Percentiles rank a stretch among this genome's conserved stretches.
Evolutionary conservation across 2,113 vertebrate species (phyloP).

Genomic region (Willisornis vidua): DNA sequence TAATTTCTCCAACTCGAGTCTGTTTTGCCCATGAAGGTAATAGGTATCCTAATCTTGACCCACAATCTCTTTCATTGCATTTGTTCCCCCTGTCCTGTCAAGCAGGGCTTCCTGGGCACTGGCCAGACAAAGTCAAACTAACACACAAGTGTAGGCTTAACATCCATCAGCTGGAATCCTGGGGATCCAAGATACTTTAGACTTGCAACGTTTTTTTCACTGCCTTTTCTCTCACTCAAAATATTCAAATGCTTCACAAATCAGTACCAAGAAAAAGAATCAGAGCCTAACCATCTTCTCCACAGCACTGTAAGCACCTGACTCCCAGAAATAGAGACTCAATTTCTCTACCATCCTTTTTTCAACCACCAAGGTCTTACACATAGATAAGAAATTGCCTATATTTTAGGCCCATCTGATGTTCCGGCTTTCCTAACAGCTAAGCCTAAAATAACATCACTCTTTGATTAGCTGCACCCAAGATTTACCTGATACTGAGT

Average conservation of each 20-base stretch:
- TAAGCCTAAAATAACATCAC: neutral
- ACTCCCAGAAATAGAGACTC: neutral
- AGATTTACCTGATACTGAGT: neutral
- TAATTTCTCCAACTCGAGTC: neutral
- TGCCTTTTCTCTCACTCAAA: neutral
- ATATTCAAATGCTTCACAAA: neutral
- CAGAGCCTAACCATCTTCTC: neutral
- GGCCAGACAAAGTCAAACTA: too few species aligned
- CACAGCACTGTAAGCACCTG: rapidly evolving
- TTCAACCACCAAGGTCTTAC: neutral
- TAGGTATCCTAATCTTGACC: rapidly evolving
- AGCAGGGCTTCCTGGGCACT: neutral
- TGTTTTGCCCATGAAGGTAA: neutral
- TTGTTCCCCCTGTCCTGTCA: neutral
- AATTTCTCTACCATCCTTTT: neutral
- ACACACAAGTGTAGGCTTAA: neutral
- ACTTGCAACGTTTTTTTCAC: neutral
- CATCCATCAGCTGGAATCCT: neutral
- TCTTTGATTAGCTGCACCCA: neutral
- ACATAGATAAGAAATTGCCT: neutral
- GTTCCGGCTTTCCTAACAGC: neutral
- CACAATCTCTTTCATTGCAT: neutral
- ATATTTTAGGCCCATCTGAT: neutral
- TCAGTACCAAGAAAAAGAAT: neutral
- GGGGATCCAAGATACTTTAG: neutral